Conservation (phyloP, 2,113 vertebrate genomes). For the Mionectes macconnelli region DNA sequence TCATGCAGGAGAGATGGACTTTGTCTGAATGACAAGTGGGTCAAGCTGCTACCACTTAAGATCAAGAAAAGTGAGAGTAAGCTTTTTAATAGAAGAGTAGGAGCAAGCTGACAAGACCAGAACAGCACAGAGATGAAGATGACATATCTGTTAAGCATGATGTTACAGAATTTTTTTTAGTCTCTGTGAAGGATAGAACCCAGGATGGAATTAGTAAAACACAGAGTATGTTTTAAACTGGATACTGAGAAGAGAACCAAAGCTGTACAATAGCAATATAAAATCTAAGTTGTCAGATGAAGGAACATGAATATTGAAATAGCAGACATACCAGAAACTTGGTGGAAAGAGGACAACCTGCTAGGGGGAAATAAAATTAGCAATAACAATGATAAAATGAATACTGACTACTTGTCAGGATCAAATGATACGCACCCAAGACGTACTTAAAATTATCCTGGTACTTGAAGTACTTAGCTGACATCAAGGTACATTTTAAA, state of each 20-base stretch:
- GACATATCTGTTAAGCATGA: background rate
- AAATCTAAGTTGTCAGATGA: background rate
- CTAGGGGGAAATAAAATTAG: background rate
- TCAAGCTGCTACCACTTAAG: background rate
- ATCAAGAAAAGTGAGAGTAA: background rate
- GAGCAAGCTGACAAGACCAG: background rate
- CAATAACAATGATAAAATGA: background rate
- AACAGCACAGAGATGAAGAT: background rate
- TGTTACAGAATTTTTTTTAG: background rate
- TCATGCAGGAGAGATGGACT: background rate
- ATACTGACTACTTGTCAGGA: background rate
- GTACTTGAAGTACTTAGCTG: background rate
- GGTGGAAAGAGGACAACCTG: background rate
- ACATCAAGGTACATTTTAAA: background rate
- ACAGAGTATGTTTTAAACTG: background rate
- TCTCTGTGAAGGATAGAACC: background rate
- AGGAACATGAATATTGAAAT: background rate
- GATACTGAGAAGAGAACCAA: background rate
- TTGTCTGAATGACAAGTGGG: background rate
- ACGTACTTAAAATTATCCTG: background rate
- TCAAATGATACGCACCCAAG: accelerated
- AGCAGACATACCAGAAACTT: background rate
- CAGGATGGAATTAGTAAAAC: background rate
- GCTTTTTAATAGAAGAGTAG: background rate
- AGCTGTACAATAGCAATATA: background rate